Percentiles rank a stretch among this genome's conserved stretches.
These are phyloP conservation scores for Enteromius viviparus DNA, from an alignment of 2,797 vertebrate species.

Conservation along the genomic window DNA sequence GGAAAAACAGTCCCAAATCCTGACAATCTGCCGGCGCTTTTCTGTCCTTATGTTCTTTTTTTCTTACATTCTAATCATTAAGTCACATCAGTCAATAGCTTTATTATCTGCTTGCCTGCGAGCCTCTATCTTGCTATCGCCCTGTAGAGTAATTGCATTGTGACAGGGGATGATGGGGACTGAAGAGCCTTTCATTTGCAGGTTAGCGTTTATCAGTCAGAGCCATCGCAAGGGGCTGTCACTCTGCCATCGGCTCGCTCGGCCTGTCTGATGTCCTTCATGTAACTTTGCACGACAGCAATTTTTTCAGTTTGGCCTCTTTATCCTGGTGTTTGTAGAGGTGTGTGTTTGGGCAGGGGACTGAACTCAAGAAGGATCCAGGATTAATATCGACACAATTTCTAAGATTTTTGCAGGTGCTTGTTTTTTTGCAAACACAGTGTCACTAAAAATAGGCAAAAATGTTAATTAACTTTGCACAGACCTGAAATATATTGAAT, in stretches of 20 bases:
- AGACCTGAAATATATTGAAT: background rate
- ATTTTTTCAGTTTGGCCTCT: constrained; percentile 79
- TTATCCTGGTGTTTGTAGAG: constrained; percentile 40
- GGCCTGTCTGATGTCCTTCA: constrained; percentile 91
- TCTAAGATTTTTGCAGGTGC: constrained; percentile 10
- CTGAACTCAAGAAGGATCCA: constrained; percentile 4
- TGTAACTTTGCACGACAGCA: constrained; percentile 90
- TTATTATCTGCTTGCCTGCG: constrained; percentile 93
- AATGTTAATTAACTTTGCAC: background rate
- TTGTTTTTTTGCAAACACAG: background rate
- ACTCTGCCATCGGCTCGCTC: constrained; percentile 86
- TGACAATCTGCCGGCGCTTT: constrained; percentile 85
- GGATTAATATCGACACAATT: background rate
- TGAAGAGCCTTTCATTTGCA: constrained; percentile 93
- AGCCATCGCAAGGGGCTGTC: constrained; percentile 90
- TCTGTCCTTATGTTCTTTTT: constrained; percentile 89
- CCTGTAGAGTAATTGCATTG: constrained; percentile 95
- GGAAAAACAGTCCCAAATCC: constrained; percentile 58
- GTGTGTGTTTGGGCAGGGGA: constrained; percentile 7
- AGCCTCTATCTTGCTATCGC: constrained; percentile 94
- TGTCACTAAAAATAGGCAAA: background rate
- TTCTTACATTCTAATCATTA: constrained; percentile 93
- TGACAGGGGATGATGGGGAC: constrained; percentile 92
- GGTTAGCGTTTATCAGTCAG: constrained; percentile 91
- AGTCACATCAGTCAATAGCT: constrained; percentile 95